Conservation (phyloP, 1,140 invertebrate genomes). For the Acyrthosiphon pisum region DNA sequence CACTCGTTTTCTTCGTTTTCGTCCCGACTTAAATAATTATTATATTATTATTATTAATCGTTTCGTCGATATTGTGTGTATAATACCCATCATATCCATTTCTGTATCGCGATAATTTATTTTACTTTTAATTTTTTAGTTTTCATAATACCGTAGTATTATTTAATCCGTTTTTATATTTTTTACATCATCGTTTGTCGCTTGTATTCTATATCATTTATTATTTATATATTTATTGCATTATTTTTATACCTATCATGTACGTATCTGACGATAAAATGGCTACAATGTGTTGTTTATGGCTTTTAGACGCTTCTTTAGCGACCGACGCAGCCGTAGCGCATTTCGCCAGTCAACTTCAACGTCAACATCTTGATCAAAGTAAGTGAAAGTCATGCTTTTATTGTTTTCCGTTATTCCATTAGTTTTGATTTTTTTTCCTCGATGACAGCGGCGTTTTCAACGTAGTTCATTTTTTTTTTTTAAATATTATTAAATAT, state of each 20-base stretch:
- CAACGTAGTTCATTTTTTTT: background rate
- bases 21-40: background rate
- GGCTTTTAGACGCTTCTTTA: constrained; percentile 48
- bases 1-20: constrained; percentile 6
- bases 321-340: constrained; percentile 49
- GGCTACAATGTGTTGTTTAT: constrained; percentile 47
- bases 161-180: background rate
- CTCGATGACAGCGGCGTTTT: background rate
- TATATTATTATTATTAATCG: background rate
- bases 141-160: background rate
- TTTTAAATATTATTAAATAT: background rate
- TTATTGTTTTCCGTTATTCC: background rate
- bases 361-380: constrained; percentile 25
- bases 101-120: background rate
- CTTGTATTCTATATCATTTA: background rate
- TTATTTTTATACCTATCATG: background rate
- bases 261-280: constrained; percentile 38
- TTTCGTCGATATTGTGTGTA: background rate
- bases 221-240: background rate
- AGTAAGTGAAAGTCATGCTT: constrained; percentile 24
- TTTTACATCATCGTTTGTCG: background rate
- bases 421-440: background rate
- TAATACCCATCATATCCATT: no score
- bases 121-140: background rate
- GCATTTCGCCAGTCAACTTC: constrained; percentile 42